Percentiles rank a stretch among this genome's conserved stretches.
These are phyloP conservation scores for Latheticus oryzae DNA, from an alignment of 2,888 invertebrate species.

Conservation along the genomic window DNA sequence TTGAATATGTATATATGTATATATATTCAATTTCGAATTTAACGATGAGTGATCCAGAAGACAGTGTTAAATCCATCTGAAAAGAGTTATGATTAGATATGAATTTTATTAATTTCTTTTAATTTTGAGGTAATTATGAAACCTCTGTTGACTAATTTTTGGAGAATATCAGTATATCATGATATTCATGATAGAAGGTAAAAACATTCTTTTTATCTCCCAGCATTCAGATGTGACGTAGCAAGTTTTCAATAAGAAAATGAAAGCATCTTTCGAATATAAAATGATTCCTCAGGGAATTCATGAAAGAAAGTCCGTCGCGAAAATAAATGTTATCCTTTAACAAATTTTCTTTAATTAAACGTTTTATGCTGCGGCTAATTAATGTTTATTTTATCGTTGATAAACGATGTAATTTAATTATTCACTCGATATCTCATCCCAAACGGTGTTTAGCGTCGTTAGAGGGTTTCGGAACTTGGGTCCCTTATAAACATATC, in stretches of 20 bases:
- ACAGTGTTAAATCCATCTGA: too few species aligned
- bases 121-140: too few species aligned
- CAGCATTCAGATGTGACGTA: conserved; percentile 35
- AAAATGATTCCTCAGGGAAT: conserved; percentile 37
- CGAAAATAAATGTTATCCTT: conserved; percentile 45
- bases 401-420: conserved; percentile 54
- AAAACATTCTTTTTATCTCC: conserved; percentile 39
- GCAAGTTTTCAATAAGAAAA: conserved; percentile 36
- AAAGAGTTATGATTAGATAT: too few species aligned
- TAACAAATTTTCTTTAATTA: conserved; percentile 53
- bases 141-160: too few species aligned
- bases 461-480: conserved; percentile 41
- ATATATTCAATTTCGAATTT: too few species aligned
- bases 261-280: conserved; percentile 34
- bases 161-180: conserved; percentile 13
- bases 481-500: conserved; percentile 49
- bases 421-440: conserved; percentile 51
- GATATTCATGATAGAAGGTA: conserved; percentile 20
- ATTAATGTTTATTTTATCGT: conserved; percentile 55
- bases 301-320: conserved; percentile 31
- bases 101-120: too few species aligned
- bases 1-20: too few species aligned
- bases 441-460: conserved; percentile 47
- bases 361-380: conserved; percentile 50
- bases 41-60: too few species aligned